These are phyloP conservation scores for Phaedon cochleariae DNA, from an alignment of 2,888 invertebrate genomes.

Conservation along the genomic window DNA sequence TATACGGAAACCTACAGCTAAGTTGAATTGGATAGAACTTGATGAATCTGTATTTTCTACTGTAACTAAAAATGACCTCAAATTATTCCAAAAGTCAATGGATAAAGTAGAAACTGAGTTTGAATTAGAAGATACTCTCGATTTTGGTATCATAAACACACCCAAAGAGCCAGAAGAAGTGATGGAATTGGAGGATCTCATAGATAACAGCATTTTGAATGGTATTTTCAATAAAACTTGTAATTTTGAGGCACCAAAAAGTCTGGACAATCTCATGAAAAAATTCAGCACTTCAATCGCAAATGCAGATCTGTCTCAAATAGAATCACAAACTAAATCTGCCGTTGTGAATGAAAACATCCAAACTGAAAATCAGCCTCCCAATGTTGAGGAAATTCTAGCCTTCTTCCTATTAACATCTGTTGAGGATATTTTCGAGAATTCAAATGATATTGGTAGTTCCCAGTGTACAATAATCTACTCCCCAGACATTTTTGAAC, in stretches of 20 bases:
- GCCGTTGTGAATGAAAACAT: background rate
- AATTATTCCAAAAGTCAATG: slow-evolving; percentile 42
- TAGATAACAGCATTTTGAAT: slow-evolving; percentile 25
- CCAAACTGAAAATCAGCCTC: slow-evolving; percentile 2
- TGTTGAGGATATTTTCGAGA: slow-evolving; percentile 41
- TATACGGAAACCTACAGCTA: background rate
- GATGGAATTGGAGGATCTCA: slow-evolving; percentile 26
- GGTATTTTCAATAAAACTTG: slow-evolving; percentile 40
- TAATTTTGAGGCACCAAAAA: slow-evolving; percentile 48
- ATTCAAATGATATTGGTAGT: slow-evolving; percentile 17
- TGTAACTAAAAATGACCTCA: slow-evolving; percentile 48
- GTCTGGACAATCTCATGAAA: slow-evolving; percentile 40
- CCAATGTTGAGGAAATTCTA: slow-evolving; percentile 36
- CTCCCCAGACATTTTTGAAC: slow-evolving; percentile 38
- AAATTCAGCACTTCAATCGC: slow-evolving; percentile 39
- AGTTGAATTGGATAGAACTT: slow-evolving; percentile 35
- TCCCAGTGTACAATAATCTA: slow-evolving; percentile 46
- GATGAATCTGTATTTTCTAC: slow-evolving; percentile 43
- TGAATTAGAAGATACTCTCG: slow-evolving; percentile 25
- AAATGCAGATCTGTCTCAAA: slow-evolving; percentile 7
- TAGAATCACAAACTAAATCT: background rate
- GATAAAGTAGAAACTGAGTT: slow-evolving; percentile 29
- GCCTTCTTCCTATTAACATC: slow-evolving; percentile 46
- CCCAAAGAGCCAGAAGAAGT: slow-evolving; percentile 33
- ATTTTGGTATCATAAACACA: slow-evolving; percentile 13